Conservation (phyloP, 2,113 vertebrate genomes). For the Clarias macrocephalus region DNA sequence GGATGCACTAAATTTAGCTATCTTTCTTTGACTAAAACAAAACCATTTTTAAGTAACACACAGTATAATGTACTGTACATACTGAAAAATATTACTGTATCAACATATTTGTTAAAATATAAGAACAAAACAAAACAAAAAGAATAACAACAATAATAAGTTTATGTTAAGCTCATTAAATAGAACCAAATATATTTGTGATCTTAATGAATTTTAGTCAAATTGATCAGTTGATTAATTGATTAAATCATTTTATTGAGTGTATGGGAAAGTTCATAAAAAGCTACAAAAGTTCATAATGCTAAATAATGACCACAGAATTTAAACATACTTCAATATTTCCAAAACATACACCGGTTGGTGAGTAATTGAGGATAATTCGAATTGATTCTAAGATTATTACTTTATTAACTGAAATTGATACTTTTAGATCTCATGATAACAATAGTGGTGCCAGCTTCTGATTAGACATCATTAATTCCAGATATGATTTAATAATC, state of each 20-base stretch:
- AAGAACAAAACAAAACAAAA: too few relatives aligned
- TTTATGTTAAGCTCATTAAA: too few relatives aligned
- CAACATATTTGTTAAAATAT: too few relatives aligned
- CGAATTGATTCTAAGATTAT: neutral
- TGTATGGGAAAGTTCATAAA: neutral
- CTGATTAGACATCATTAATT: neutral
- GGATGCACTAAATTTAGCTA: neutral
- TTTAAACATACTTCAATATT: neutral
- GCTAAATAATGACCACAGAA: neutral
- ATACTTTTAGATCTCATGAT: neutral
- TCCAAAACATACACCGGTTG: neutral
- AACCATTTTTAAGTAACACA: neutral
- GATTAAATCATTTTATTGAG: neutral
- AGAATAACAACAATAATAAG: too few relatives aligned
- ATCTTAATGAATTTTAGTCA: too few relatives aligned
- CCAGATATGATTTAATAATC: neutral
- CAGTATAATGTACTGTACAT: neutral
- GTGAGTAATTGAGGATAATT: neutral
- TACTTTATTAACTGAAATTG: neutral
- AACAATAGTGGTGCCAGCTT: neutral
- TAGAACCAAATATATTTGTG: too few relatives aligned
- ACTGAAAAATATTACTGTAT: too few relatives aligned
- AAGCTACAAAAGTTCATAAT: too few relatives aligned
- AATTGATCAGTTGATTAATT: too few relatives aligned
- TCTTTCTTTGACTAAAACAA: neutral